Percentiles rank a stretch among this genome's conserved stretches.
These are phyloP conservation scores for Cheilosia vulpina DNA, from an alignment of 2,888 invertebrate genomes.

Conservation along the genomic window DNA sequence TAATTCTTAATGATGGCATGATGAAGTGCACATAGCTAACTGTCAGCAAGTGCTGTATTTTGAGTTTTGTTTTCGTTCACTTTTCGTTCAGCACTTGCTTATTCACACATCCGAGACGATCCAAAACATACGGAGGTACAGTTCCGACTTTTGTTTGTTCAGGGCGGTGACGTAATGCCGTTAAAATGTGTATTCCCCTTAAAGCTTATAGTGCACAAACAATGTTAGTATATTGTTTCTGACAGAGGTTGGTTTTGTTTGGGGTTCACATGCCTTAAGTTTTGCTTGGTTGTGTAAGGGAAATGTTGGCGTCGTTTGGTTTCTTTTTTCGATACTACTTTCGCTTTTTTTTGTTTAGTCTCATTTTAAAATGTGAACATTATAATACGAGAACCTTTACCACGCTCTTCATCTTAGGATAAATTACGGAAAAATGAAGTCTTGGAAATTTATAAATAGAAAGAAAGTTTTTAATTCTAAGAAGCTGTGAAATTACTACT, in stretches of 20 bases:
- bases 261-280: slow-evolving; percentile 1
- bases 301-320: slow-evolving; percentile 9
- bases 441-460: too few relatives aligned
- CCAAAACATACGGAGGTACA: neutral
- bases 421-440: too few relatives aligned
- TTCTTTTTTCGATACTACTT: neutral
- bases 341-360: too few relatives aligned
- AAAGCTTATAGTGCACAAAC: neutral
- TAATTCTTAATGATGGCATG: neutral
- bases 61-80: neutral
- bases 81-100: neutral
- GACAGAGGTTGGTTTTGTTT: slow-evolving; percentile 1
- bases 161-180: slow-evolving; percentile 7
- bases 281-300: neutral
- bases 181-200: neutral
- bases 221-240: slow-evolving; percentile 1
- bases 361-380: too few relatives aligned
- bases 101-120: slow-evolving; percentile 17
- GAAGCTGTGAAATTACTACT: too few relatives aligned
- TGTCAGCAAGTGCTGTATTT: neutral
- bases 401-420: too few relatives aligned
- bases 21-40: neutral
- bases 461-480: too few relatives aligned
- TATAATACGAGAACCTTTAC: too few relatives aligned
- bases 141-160: slow-evolving; percentile 5